Evolutionary conservation across 2,797 vertebrate species (phyloP).

Genomic region (Karalla daura): DNA sequence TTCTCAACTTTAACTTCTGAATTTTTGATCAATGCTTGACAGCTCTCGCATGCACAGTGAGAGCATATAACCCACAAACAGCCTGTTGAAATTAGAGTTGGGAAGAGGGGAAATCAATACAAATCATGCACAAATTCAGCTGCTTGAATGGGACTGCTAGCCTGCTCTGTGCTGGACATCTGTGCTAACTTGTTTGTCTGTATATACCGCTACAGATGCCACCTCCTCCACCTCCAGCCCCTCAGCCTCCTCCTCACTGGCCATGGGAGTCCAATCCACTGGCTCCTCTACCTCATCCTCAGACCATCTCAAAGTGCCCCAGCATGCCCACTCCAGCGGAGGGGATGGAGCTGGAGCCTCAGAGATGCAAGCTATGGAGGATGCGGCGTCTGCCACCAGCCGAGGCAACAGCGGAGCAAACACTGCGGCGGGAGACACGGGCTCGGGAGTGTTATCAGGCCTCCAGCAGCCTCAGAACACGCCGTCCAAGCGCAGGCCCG

Average conservation of each 20-base stretch:
- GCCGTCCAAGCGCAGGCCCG: constrained; percentile 95
- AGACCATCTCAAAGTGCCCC: constrained; percentile 95
- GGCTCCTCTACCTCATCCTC: constrained; percentile 94
- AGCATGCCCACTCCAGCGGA: constrained; percentile 90
- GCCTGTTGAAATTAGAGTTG: constrained; percentile 82
- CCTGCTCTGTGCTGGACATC: constrained; percentile 86
- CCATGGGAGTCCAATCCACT: constrained; percentile 95
- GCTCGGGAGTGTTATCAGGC: constrained; percentile 72
- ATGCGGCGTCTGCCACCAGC: constrained; percentile 59
- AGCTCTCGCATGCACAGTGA: constrained; percentile 83
- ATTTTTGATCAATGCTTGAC: constrained; percentile 77
- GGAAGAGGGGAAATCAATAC: constrained; percentile 81
- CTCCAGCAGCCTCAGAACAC: constrained; percentile 90
- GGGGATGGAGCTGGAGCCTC: constrained; percentile 85
- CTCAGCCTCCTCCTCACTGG: constrained; percentile 93
- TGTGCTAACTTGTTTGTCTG: constrained; percentile 90
- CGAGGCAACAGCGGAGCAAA: constrained; percentile 72
- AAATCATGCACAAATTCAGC: constrained; percentile 90
- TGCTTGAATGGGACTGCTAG: constrained; percentile 99
- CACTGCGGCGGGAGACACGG: constrained; percentile 69
- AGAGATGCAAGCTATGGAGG: constrained; percentile 81
- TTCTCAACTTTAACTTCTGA: constrained; percentile 86
- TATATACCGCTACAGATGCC: constrained; percentile 98
- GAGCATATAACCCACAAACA: constrained; percentile 73
- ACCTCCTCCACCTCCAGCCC: constrained; percentile 90